Base-by-base conservation (phyloP, 2,888 invertebrate species). In the Agrilus mali region DNA sequence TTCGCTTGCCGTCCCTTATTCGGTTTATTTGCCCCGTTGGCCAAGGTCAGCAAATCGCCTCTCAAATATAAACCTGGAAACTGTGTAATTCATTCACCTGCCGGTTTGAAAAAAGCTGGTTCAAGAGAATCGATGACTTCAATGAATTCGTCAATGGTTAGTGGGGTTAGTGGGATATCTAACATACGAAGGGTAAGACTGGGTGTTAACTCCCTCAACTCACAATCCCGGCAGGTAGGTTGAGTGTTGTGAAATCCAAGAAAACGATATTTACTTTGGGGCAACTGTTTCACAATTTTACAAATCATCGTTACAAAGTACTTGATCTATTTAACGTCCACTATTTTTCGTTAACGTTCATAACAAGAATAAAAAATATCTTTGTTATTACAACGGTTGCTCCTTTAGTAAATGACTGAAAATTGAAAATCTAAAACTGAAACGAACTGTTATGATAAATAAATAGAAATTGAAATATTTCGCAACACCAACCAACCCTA, bases 11-110 rank as follows among this genome's bases (percentile, higher is more conserved):
- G 80, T 50, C 83, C 87, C 33, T 83, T 86, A 60, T 87, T 84
- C 68, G 97, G 97, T 2, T 73, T 97, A 47, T 97, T 97, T 69
- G 92, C 94, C 17, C 94, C 95, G 2, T 72, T 86, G 44, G 78
- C 85, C 58, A 96, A 96, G 73, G 88, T 96, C 50, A 82, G 84
- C 55, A 79, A 83, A 49, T 87, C 89, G 36, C 90, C 89, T 27
- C 82, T 84, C 41, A 82, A 75, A 64, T 71, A 78, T 55, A 76
- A 76, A 59, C 77, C 76, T 54, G 70, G 72, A 51, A 53, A 52
- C 44, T 80, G 78, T 65, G 73, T 73, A 47, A 72, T 77, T 49
- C 83, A 78, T 71, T 74, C 64, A 2, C 75, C 74, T 48, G 14
- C 47, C 47, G 56, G 57, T 13, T 45, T 84, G 47, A 84, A 82